These are phyloP conservation scores for Acipenser ruthenus DNA, from an alignment of 2,797 vertebrate genomes.

Conservation along the genomic window DNA sequence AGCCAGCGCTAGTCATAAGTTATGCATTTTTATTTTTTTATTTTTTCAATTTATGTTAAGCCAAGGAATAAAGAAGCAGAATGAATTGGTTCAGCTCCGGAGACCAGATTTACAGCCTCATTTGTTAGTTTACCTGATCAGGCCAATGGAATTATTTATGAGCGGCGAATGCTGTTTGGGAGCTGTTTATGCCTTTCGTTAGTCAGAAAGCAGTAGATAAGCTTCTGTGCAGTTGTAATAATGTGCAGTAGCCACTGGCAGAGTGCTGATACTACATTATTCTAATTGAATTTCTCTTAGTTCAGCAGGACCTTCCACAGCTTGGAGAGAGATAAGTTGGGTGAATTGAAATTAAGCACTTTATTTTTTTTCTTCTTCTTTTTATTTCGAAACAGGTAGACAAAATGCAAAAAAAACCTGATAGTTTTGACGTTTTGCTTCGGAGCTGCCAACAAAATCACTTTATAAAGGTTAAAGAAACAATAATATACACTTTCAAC, in stretches of 20 bases:
- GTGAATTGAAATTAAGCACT: constrained; percentile 9
- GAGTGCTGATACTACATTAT: neutral
- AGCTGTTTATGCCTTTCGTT: neutral
- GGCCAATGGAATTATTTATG: constrained; percentile 6
- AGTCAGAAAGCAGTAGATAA: constrained; percentile 12
- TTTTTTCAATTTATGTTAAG: neutral
- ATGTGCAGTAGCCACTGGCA: neutral
- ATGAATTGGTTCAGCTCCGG: constrained; percentile 6
- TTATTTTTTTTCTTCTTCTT: constrained; percentile 19
- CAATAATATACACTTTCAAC: neutral
- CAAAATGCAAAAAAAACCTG: constrained; percentile 42
- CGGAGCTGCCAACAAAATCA: neutral
- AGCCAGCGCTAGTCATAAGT: too few relatives aligned
- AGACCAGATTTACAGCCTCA: constrained; percentile 13
- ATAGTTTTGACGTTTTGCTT: constrained; percentile 25
- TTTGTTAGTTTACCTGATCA: constrained; percentile 18
- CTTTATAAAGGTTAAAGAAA: neutral
- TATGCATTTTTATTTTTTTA: neutral
- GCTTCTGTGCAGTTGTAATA: constrained; percentile 8
- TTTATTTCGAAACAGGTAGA: constrained; percentile 48
- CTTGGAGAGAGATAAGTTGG: constrained; percentile 4
- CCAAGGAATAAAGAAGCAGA: neutral
- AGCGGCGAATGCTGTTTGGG: neutral
- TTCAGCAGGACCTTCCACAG: constrained; percentile 1
- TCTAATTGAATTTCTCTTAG: constrained; percentile 19